phyloP scores from a whole-genome alignment of 2,113 vertebrate genomes.

The Misgurnus anguillicaudatus region DNA sequence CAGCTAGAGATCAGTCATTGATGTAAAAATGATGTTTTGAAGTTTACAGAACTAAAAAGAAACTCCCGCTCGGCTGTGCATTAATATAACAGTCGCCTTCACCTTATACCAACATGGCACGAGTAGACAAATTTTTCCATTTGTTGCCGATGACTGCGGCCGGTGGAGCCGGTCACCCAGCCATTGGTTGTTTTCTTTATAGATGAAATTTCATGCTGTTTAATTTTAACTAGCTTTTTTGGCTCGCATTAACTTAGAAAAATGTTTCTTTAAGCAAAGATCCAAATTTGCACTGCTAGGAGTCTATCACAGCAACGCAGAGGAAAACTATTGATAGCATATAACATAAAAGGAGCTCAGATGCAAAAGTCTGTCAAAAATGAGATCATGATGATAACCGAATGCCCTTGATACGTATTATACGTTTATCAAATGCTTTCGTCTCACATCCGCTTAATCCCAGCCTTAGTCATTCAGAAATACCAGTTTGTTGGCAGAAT shows the following conservation, averaged over 20 bases:
- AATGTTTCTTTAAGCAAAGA: slow-evolving; percentile 56
- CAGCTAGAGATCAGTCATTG: too few relatives aligned
- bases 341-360: not conserved
- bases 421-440: too few relatives aligned
- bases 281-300: slow-evolving; percentile 25
- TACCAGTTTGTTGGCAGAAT: too few relatives aligned
- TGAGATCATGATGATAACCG: too few relatives aligned
- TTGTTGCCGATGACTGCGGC: slow-evolving; percentile 27
- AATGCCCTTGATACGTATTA: too few relatives aligned
- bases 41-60: not conserved
- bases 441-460: too few relatives aligned
- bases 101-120: not conserved
- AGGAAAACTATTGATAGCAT: not conserved
- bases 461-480: too few relatives aligned
- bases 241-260: slow-evolving; percentile 53
- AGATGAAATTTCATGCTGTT: slow-evolving; percentile 59
- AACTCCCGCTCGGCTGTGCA: not conserved
- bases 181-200: slow-evolving; percentile 51
- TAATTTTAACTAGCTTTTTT: slow-evolving; percentile 53
- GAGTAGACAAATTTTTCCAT: not conserved
- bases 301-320: not conserved
- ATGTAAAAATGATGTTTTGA: not conserved
- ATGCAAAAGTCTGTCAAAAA: too few relatives aligned
- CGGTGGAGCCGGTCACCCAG: slow-evolving; percentile 13
- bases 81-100: not conserved